phyloP scores from a whole-genome alignment of 1,140 invertebrate genomes.

The Hypsibius dujardini region DNA sequence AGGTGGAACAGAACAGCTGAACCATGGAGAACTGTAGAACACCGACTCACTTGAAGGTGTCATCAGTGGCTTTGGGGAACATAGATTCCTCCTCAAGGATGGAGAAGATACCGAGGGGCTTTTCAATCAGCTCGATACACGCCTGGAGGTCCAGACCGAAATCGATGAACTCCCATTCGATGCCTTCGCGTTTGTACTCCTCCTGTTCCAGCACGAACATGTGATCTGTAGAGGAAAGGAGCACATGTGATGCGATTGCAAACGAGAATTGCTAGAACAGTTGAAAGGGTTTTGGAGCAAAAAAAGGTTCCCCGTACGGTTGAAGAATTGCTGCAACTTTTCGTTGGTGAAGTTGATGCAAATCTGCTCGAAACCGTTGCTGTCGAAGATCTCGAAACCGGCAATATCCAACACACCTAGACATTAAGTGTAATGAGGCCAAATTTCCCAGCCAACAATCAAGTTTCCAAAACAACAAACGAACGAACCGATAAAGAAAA shows the following conservation, averaged over 20 bases:
- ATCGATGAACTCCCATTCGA: constrained; percentile 97
- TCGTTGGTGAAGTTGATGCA: constrained; percentile 99
- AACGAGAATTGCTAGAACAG: too few species aligned
- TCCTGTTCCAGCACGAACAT: constrained; percentile 99
- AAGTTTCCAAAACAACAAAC: too few species aligned
- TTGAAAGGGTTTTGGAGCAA: too few species aligned
- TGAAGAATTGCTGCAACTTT: constrained; percentile 99
- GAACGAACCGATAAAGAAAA: constrained; percentile 96
- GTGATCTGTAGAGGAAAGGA: too few species aligned
- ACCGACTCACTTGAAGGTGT: constrained; percentile 35
- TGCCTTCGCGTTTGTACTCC: constrained; percentile 92
- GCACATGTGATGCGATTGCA: too few species aligned
- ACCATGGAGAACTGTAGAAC: too few species aligned
- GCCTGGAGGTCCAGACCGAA: constrained; percentile 96
- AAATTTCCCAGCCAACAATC: too few species aligned
- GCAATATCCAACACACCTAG: constrained; percentile 97
- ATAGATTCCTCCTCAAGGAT: constrained; percentile 44
- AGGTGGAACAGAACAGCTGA: too few species aligned
- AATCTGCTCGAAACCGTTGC: constrained; percentile 97
- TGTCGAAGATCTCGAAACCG: constrained; percentile 99
- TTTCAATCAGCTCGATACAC: constrained; percentile 98
- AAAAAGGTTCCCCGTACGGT: too few species aligned
- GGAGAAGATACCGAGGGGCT: constrained; percentile 32
- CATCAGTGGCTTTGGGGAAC: constrained; percentile 40
- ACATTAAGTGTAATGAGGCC: too few species aligned